These are phyloP conservation scores for Nomia melanderi DNA, from an alignment of 1,140 invertebrate genomes.

Conservation along the genomic window DNA sequence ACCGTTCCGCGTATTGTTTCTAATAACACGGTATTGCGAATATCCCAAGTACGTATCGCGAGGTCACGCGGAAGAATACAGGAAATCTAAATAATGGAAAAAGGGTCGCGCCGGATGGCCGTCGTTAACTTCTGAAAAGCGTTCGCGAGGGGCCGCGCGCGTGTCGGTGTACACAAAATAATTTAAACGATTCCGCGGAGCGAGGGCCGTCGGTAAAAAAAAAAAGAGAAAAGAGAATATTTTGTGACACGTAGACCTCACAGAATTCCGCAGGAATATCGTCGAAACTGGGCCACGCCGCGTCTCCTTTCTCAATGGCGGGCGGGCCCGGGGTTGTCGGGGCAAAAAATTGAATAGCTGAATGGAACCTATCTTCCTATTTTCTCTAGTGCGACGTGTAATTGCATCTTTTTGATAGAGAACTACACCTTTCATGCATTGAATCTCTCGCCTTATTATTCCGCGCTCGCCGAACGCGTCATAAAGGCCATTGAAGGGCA, in stretches of 20 bases:
- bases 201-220: no score
- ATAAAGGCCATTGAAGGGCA: background rate
- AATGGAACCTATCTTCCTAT: background rate
- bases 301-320: background rate
- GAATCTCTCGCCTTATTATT: background rate
- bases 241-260: background rate
- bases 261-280: background rate
- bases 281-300: background rate
- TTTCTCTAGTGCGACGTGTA: background rate
- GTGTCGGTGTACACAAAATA: background rate
- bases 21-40: background rate
- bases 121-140: background rate
- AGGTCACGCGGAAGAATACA: no score
- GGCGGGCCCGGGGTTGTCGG: background rate
- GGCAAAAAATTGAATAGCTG: background rate
- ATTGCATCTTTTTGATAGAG: conserved; percentile 4
- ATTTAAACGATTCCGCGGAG: background rate
- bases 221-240: no score
- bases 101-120: no score
- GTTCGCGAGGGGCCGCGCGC: background rate
- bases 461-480: background rate
- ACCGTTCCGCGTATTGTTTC: conserved; percentile 9
- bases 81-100: no score
- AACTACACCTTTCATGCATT: background rate
- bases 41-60: background rate